These are phyloP conservation scores for Sarcophaga subvicina DNA, from an alignment of 2,888 invertebrate species.

Conservation along the genomic window DNA sequence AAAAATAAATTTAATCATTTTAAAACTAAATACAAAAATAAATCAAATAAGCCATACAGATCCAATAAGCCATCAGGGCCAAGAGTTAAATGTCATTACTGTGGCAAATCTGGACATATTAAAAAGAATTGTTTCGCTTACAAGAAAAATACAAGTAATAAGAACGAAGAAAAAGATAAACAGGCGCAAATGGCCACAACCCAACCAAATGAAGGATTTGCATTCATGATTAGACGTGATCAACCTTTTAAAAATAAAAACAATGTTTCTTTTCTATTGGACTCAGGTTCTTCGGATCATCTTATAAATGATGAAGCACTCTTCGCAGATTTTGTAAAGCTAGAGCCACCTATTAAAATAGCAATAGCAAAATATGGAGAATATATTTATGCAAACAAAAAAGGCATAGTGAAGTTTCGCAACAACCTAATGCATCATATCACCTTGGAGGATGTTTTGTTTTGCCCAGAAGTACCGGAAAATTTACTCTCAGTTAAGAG, in stretches of 20 bases:
- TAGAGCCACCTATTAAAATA: slow-evolving; percentile 73
- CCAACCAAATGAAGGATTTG: slow-evolving; percentile 29
- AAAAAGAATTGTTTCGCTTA: slow-evolving; percentile 72
- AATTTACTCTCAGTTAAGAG: slow-evolving; percentile 57
- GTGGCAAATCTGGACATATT: slow-evolving; percentile 74
- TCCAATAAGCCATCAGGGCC: neutral
- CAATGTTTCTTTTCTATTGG: slow-evolving; percentile 61
- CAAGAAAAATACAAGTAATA: too few species aligned
- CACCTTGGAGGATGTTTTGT: slow-evolving; percentile 71
- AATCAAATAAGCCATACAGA: slow-evolving; percentile 41
- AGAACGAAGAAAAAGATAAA: slow-evolving; percentile 45
- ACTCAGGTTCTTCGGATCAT: slow-evolving; percentile 69
- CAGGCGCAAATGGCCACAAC: slow-evolving; percentile 42
- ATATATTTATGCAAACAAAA: slow-evolving; percentile 33
- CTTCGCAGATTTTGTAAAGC: slow-evolving; percentile 46
- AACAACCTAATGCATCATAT: slow-evolving; percentile 67
- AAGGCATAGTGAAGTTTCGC: slow-evolving; percentile 73
- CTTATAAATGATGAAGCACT: slow-evolving; percentile 68
- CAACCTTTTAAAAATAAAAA: slow-evolving; percentile 3
- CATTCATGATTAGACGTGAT: slow-evolving; percentile 49
- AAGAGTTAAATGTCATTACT: slow-evolving; percentile 73
- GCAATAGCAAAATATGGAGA: slow-evolving; percentile 73
- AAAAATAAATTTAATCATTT: slow-evolving; percentile 37
- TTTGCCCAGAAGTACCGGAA: slow-evolving; percentile 73
- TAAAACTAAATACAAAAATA: slow-evolving; percentile 44